Percentiles rank a stretch among this genome's conserved stretches.
phyloP scores from a whole-genome alignment of 2,113 vertebrate genomes.

The Odocoileus hemionus region DNA sequence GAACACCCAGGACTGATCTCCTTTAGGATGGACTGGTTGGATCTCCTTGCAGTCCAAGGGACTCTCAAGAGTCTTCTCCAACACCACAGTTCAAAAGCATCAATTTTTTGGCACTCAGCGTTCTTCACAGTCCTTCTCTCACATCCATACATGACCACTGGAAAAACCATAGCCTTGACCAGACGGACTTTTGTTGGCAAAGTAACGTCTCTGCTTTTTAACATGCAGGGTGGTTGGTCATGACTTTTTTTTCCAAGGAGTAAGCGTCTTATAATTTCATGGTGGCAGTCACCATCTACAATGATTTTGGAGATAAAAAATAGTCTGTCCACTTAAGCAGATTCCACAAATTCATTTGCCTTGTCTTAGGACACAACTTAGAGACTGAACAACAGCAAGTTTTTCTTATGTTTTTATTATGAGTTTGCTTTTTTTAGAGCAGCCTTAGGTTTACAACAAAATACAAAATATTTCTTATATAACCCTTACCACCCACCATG shows the following conservation, averaged over 20 bases:
- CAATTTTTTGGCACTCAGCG: fast-evolving
- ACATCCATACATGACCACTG: not conserved
- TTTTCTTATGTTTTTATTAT: not conserved
- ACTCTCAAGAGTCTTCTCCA: not conserved
- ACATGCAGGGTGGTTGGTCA: not conserved
- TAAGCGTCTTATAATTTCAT: not conserved
- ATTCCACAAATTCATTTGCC: not conserved
- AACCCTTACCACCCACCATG: too few species aligned
- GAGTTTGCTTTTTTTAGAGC: not conserved
- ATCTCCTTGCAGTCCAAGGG: not conserved
- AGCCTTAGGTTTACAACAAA: not conserved
- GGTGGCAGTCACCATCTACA: not conserved
- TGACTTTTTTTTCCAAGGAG: not conserved
- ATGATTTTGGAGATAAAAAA: not conserved
- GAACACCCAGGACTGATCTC: not conserved
- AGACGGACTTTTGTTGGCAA: not conserved
- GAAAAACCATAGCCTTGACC: not conserved
- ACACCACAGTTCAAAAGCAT: not conserved
- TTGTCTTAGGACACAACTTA: not conserved
- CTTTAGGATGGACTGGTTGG: not conserved
- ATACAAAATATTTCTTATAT: not conserved
- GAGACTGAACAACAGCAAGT: not conserved
- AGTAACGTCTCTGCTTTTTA: not conserved
- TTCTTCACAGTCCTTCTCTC: not conserved
- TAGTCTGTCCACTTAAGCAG: not conserved